Conservation (phyloP, 2,888 invertebrate genomes). For the Dicranocentrus wangi region DNA sequence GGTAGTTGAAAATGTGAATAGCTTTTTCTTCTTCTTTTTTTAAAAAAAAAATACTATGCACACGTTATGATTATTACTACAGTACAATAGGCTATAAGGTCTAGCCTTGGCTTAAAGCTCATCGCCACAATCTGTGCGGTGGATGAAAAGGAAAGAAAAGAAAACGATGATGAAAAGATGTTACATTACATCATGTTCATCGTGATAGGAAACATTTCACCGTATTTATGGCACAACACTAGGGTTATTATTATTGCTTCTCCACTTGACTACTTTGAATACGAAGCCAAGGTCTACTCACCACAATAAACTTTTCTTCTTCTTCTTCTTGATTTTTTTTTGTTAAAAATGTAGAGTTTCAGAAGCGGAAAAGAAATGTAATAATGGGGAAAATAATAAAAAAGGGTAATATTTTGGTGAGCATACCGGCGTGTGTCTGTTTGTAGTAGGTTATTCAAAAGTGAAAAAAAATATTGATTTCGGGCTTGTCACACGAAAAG, state of each 20-base stretch:
- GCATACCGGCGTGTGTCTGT: not conserved
- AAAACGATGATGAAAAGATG: constrained; percentile 14
- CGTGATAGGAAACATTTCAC: constrained; percentile 16
- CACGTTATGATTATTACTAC: constrained; percentile 2
- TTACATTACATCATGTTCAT: not conserved
- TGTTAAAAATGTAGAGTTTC: not conserved
- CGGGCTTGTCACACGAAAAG: not conserved
- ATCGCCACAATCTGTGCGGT: not conserved
- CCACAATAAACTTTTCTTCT: not conserved
- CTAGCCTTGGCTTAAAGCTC: not conserved
- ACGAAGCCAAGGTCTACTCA: not conserved
- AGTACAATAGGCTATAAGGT: constrained; percentile 9
- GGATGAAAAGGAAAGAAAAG: not conserved
- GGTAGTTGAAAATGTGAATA: no score
- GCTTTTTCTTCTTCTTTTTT: not conserved
- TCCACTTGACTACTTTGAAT: not conserved
- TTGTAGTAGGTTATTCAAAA: no score
- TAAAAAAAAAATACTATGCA: not conserved
- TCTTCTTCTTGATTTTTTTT: not conserved
- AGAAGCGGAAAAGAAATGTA: not conserved
- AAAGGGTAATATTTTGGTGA: not conserved
- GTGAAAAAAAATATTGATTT: constrained; percentile 16
- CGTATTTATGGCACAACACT: not conserved
- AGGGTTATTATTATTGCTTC: constrained; percentile 4
- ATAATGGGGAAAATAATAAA: not conserved